Evolutionary conservation across 2,888 invertebrate genomes (phyloP).

Genomic region (Hemicrepidius hirtus): DNA sequence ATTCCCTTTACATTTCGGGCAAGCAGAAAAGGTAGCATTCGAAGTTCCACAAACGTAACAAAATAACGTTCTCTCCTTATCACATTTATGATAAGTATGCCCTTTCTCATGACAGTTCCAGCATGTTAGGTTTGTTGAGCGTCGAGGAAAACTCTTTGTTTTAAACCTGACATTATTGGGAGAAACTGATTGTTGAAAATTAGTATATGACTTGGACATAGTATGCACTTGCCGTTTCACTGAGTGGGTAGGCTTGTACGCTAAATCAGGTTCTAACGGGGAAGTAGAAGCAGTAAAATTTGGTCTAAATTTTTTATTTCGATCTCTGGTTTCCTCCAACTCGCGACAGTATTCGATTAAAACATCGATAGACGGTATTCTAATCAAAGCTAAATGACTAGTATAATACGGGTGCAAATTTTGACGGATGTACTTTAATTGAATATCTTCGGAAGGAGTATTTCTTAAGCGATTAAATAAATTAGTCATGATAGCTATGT

Average conservation of each 20-base stretch:
- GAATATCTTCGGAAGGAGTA: conserved; percentile 39
- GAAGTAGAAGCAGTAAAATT: conserved; percentile 12
- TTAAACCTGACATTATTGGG: too few relatives aligned
- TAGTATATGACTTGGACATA: background rate
- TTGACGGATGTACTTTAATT: conserved; percentile 43
- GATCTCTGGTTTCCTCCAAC: conserved; percentile 41
- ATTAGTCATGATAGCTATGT: conserved; percentile 51
- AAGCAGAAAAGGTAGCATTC: background rate
- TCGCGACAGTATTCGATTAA: conserved; percentile 35
- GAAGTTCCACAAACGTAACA: background rate
- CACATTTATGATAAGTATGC: conserved; percentile 1
- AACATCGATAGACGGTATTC: conserved; percentile 27
- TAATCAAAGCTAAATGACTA: conserved; percentile 29
- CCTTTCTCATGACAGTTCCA: conserved; percentile 1
- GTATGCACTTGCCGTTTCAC: background rate
- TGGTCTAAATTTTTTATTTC: conserved; percentile 20
- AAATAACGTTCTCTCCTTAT: background rate
- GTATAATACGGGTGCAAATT: conserved; percentile 46
- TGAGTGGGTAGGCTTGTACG: background rate
- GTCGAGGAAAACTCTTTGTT: too few relatives aligned
- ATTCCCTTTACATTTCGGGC: background rate
- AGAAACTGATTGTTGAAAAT: too few relatives aligned
- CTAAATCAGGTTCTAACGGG: conserved; percentile 21
- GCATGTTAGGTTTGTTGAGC: background rate
- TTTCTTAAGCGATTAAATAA: conserved; percentile 42